Evolutionary conservation across 1,140 invertebrate species (phyloP).

Genomic region (Heterodera schachtii): DNA sequence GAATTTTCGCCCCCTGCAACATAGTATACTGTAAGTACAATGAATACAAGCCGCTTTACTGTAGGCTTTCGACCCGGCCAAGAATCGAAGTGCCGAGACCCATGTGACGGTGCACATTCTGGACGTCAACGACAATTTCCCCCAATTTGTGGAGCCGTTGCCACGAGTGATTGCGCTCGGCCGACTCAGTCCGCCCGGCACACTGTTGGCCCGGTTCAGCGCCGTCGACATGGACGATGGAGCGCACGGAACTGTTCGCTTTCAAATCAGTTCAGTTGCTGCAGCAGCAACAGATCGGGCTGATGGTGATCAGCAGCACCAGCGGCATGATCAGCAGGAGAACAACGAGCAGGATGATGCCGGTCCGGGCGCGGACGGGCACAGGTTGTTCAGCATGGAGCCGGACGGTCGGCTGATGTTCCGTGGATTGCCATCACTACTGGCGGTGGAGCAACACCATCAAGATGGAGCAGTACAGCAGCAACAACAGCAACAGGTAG

Average conservation of each 20-base stretch:
- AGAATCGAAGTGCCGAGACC: constrained; percentile 23
- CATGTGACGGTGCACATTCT: constrained; percentile 54
- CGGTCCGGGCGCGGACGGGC: too few relatives aligned
- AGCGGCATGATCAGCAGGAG: background rate
- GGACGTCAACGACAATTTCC: constrained; percentile 64
- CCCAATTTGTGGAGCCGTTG: constrained; percentile 44
- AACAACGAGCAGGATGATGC: too few relatives aligned
- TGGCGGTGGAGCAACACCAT: background rate
- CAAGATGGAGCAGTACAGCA: background rate
- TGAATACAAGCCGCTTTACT: too few relatives aligned
- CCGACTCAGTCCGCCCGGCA: constrained; percentile 30
- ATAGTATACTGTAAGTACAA: too few relatives aligned
- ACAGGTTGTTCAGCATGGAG: background rate
- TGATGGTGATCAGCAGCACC: background rate
- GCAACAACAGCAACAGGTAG: background rate
- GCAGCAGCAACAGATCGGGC: background rate
- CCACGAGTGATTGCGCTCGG: constrained; percentile 43
- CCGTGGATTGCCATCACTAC: background rate
- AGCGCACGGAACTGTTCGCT: constrained; percentile 40
- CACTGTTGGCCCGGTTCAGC: constrained; percentile 37
- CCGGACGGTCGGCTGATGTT: constrained; percentile 3
- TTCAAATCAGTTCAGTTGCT: constrained; percentile 14
- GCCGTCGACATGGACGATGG: constrained; percentile 54
- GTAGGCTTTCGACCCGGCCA: too few relatives aligned
- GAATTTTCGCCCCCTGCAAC: too few relatives aligned